These are phyloP conservation scores for Cossypha heuglini DNA, from an alignment of 2,797 vertebrate genomes.

Conservation along the genomic window DNA sequence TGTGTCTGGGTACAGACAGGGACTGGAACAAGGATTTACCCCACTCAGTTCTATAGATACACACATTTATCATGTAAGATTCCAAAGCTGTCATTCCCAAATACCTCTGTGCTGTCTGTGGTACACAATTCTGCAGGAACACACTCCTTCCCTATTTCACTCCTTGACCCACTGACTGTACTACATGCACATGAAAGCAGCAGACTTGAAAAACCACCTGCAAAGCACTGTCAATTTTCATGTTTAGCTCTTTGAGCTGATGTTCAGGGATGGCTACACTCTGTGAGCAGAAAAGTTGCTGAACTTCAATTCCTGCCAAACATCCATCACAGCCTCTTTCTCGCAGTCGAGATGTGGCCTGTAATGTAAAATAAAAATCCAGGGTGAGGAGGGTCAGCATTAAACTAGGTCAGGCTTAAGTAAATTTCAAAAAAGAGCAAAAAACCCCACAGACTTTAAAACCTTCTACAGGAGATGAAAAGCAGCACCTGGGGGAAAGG, in stretches of 20 bases:
- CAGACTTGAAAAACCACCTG: conserved; percentile 78
- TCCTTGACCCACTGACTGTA: background rate
- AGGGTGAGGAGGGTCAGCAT: background rate
- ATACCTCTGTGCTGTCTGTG: background rate
- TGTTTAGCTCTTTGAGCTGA: conserved; percentile 94
- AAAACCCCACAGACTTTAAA: background rate
- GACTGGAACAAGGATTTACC: background rate
- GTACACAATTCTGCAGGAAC: background rate
- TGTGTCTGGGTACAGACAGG: background rate
- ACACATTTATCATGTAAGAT: background rate
- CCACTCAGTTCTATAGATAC: background rate
- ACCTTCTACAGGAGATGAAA: background rate
- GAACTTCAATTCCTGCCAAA: conserved; percentile 95
- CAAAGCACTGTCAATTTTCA: conserved; percentile 94
- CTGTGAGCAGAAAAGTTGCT: conserved; percentile 97
- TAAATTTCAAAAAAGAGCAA: background rate
- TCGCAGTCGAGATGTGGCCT: conserved; percentile 91
- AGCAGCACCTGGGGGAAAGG: background rate
- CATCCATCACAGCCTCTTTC: conserved; percentile 91
- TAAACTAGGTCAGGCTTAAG: background rate
- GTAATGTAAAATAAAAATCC: background rate
- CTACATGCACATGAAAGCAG: background rate
- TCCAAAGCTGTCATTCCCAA: background rate
- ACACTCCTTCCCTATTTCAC: background rate
- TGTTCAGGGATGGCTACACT: conserved; percentile 93